Percentiles rank a stretch among this genome's conserved stretches.
phyloP scores from a whole-genome alignment of 92 coral and sea anemone genomes.

The Meandrina meandrites region DNA sequence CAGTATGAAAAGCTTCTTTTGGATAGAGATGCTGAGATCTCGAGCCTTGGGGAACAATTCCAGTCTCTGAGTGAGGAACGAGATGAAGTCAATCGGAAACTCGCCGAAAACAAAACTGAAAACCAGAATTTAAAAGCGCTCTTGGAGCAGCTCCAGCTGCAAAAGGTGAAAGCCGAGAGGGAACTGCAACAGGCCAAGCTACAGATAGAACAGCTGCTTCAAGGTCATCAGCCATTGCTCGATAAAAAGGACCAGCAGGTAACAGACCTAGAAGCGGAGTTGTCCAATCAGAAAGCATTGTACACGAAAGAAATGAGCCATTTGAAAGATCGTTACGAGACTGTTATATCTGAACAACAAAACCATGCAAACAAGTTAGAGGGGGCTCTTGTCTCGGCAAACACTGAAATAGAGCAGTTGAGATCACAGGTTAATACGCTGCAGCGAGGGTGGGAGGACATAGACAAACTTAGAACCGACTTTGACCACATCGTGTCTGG shows the following conservation, averaged over 20 bases:
- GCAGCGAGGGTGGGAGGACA: slow-evolving; percentile 61
- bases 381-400: slow-evolving; percentile 28
- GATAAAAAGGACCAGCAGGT: slow-evolving; percentile 36
- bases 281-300: slow-evolving; percentile 20
- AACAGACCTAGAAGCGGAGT: slow-evolving; percentile 28
- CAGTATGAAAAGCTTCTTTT: slow-evolving; percentile 58
- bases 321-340: slow-evolving; percentile 33
- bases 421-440: slow-evolving; percentile 40
- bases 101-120: slow-evolving; percentile 13
- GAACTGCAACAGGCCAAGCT: slow-evolving; percentile 27
- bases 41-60: slow-evolving; percentile 46
- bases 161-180: slow-evolving; percentile 30
- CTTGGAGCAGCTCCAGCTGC: slow-evolving; percentile 33
- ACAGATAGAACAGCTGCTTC: slow-evolving; percentile 17
- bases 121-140: slow-evolving; percentile 9
- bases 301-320: neutral
- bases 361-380: slow-evolving; percentile 38
- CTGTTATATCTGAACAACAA: slow-evolving; percentile 33
- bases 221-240: slow-evolving; percentile 27
- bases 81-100: slow-evolving; percentile 11
- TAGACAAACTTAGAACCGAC: slow-evolving; percentile 68
- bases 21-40: slow-evolving; percentile 46
- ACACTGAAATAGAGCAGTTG: slow-evolving; percentile 37
- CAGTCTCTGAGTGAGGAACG: slow-evolving; percentile 43
- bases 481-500: slow-evolving; percentile 94